phyloP scores from a whole-genome alignment of 2,888 invertebrate genomes.

The Leucophora obtusa region DNA sequence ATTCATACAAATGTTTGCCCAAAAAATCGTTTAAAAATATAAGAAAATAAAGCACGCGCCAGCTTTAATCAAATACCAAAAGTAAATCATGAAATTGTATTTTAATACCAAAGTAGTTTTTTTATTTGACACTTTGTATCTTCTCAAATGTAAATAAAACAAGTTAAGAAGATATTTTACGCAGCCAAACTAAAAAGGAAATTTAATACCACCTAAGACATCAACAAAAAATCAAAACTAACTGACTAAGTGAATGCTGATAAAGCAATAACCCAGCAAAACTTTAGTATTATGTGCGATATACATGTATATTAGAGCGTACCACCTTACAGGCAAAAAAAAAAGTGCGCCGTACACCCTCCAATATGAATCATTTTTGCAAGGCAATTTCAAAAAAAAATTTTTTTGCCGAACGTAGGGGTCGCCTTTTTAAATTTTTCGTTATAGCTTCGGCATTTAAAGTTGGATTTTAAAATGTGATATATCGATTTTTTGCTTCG shows the following conservation, averaged over 20 bases:
- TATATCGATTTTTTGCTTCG: too few relatives aligned
- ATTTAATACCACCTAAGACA: not conserved
- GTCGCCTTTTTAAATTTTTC: too few relatives aligned
- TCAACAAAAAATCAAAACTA: too few relatives aligned
- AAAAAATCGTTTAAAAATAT: not conserved
- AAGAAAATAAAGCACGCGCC: constrained; percentile 25
- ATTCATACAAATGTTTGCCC: not conserved
- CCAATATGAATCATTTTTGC: too few relatives aligned
- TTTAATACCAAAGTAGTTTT: not conserved
- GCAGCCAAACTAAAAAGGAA: not conserved
- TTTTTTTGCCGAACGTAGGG: too few relatives aligned
- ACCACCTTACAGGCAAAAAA: too few relatives aligned
- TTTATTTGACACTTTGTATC: not conserved
- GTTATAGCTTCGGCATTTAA: too few relatives aligned
- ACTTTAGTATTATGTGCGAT: too few relatives aligned
- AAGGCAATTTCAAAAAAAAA: too few relatives aligned
- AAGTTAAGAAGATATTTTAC: constrained; percentile 12
- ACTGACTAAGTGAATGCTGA: not conserved
- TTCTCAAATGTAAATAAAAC: not conserved
- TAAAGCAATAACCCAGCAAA: not conserved
- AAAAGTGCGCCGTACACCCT: too few relatives aligned
- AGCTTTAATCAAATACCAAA: constrained; percentile 23
- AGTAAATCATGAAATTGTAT: not conserved
- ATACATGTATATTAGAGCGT: too few relatives aligned
- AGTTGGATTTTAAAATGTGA: too few relatives aligned